phyloP scores from a whole-genome alignment of 2,113 vertebrate species.

The Austrofundulus limnaeus region DNA sequence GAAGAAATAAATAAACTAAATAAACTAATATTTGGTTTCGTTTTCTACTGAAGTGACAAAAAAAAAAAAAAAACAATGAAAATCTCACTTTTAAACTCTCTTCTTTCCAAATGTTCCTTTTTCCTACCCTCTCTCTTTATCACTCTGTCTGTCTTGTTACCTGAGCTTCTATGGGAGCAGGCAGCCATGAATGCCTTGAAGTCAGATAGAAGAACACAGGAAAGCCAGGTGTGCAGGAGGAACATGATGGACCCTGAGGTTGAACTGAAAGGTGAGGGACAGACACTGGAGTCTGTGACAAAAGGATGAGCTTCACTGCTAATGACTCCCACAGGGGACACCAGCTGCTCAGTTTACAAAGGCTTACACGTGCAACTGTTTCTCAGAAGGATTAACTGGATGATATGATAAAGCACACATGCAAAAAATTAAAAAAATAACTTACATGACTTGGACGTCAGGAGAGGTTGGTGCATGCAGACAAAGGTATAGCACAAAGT shows the following conservation, averaged over 20 bases:
- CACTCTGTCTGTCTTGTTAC: conserved; percentile 44
- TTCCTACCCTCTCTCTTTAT: conserved; percentile 19
- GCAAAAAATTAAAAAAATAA: conserved; percentile 14
- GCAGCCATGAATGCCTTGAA: conserved; percentile 53
- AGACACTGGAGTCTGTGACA: conserved; percentile 70
- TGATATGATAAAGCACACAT: conserved; percentile 30
- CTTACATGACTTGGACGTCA: conserved; percentile 24
- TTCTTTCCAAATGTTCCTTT: conserved; percentile 16
- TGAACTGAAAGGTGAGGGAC: conserved; percentile 68
- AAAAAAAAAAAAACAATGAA: too few species aligned
- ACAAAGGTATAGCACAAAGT: not conserved
- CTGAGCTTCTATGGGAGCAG: conserved; percentile 57
- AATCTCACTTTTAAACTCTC: conserved; percentile 23
- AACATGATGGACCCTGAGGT: conserved; percentile 61
- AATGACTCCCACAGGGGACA: conserved; percentile 76
- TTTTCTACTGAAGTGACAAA: too few species aligned
- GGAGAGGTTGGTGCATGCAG: not conserved
- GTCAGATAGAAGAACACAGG: conserved; percentile 41
- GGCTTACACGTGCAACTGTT: conserved; percentile 31
- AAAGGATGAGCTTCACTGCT: conserved; percentile 76
- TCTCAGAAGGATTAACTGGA: conserved; percentile 26
- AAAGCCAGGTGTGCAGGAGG: conserved; percentile 64
- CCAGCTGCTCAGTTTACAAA: conserved; percentile 63
- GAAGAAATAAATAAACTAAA: too few species aligned
- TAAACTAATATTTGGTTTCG: too few species aligned